Conservation (phyloP, 2,113 vertebrate genomes). For the Prunella himalayana region DNA sequence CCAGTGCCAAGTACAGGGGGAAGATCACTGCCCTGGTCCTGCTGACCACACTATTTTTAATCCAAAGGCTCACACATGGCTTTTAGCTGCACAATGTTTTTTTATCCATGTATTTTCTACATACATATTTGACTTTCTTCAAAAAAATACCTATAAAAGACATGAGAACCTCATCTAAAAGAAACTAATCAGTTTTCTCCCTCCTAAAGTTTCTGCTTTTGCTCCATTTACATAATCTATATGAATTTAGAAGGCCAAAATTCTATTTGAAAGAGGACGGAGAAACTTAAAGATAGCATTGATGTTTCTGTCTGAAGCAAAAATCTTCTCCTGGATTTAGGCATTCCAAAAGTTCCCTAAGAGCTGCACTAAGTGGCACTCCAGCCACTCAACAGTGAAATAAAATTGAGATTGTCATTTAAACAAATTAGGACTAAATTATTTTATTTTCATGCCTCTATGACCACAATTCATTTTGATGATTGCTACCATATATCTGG, state of each 20-base stretch:
- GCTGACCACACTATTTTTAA: not conserved
- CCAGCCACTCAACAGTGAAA: not conserved
- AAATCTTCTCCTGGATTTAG: not conserved
- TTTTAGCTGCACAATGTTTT: not conserved
- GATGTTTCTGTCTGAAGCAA: not conserved
- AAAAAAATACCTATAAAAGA: not conserved
- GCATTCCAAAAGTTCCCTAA: not conserved
- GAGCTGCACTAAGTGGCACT: not conserved
- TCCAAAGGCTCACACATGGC: no score
- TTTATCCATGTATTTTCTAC: not conserved
- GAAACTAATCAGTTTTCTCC: not conserved
- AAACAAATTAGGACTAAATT: not conserved
- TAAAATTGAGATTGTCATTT: not conserved
- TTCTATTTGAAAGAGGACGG: not conserved
- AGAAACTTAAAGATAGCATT: not conserved
- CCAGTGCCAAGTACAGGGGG: accelerated
- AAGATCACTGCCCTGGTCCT: not conserved
- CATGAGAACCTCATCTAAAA: not conserved
- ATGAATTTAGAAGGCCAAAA: not conserved
- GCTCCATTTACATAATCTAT: not conserved
- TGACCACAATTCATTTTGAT: not conserved
- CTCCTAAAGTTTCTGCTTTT: not conserved
- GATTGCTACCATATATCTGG: not conserved
- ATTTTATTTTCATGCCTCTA: not conserved
- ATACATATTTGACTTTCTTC: not conserved